Conservation (phyloP, 30 jellyfish, hydroid and myxozoan species). For the Cassiopea xamachana region DNA sequence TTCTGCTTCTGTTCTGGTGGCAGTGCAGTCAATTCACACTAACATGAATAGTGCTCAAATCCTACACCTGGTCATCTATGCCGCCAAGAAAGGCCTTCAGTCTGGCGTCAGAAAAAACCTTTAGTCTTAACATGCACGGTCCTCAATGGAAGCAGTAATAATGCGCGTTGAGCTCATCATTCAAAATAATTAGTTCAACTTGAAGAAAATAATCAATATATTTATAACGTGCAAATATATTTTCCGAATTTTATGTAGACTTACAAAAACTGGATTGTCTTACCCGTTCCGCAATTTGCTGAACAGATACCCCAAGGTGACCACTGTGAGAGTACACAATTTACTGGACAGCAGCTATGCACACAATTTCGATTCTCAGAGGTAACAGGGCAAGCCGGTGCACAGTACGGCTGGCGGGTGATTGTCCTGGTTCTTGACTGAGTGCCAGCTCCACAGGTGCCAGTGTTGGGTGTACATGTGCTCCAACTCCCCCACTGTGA, state of each 20-base stretch:
- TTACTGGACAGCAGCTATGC: conserved; percentile 92
- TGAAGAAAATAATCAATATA: too few relatives aligned
- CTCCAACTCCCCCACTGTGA: conserved; percentile 86
- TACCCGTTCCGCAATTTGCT: conserved; percentile 88
- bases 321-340: conserved; percentile 79
- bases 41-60: too few relatives aligned
- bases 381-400: conserved; percentile 63
- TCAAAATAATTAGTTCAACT: too few relatives aligned
- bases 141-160: too few relatives aligned
- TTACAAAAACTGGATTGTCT: background rate
- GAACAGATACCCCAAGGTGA: conserved; percentile 86
- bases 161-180: too few relatives aligned
- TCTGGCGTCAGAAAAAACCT: too few relatives aligned
- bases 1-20: too few relatives aligned
- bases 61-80: too few relatives aligned
- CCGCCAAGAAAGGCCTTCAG: too few relatives aligned
- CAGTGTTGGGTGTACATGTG: conserved; percentile 68
- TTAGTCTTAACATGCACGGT: too few relatives aligned
- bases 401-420: conserved; percentile 76
- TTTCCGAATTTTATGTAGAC: background rate
- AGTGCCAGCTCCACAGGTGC: conserved; percentile 83
- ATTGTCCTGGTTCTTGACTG: conserved; percentile 70
- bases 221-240: too few relatives aligned
- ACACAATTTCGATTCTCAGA: conserved; percentile 65
- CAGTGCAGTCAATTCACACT: too few relatives aligned